These are phyloP conservation scores for Stegodyphus mimosarum DNA, from an alignment of 1,140 invertebrate species.

Conservation along the genomic window DNA sequence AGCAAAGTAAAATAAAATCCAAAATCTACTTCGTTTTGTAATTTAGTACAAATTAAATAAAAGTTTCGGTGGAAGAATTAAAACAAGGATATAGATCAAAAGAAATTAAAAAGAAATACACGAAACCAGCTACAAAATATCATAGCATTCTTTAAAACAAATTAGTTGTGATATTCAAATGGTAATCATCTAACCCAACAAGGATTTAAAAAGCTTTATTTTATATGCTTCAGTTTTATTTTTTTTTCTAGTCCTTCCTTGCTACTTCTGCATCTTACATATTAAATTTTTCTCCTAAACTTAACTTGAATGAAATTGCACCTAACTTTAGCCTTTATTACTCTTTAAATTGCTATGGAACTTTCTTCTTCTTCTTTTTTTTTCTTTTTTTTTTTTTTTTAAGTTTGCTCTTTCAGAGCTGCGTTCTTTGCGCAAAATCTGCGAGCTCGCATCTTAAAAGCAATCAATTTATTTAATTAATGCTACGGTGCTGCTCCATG, in stretches of 20 bases:
- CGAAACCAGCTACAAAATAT: background rate
- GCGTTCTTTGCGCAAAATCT: conserved; percentile 5
- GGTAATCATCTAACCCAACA: background rate
- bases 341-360: background rate
- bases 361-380: too few species aligned
- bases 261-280: background rate
- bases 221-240: background rate
- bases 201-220: conserved; percentile 29
- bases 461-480: conserved; percentile 43
- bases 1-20: too few species aligned
- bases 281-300: conserved; percentile 13
- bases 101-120: too few species aligned
- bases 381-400: too few species aligned
- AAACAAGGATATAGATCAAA: too few species aligned
- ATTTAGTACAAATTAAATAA: too few species aligned
- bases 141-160: background rate
- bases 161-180: conserved; percentile 7
- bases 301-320: conserved; percentile 19
- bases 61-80: too few species aligned
- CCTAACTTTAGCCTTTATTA: conserved; percentile 25
- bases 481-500: background rate
- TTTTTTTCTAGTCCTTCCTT: background rate
- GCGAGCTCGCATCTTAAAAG: conserved; percentile 13
- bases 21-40: too few species aligned
- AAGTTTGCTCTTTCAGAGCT: background rate